These are phyloP conservation scores for Bombus fervidus DNA, from an alignment of 1,140 invertebrate species.

Conservation along the genomic window DNA sequence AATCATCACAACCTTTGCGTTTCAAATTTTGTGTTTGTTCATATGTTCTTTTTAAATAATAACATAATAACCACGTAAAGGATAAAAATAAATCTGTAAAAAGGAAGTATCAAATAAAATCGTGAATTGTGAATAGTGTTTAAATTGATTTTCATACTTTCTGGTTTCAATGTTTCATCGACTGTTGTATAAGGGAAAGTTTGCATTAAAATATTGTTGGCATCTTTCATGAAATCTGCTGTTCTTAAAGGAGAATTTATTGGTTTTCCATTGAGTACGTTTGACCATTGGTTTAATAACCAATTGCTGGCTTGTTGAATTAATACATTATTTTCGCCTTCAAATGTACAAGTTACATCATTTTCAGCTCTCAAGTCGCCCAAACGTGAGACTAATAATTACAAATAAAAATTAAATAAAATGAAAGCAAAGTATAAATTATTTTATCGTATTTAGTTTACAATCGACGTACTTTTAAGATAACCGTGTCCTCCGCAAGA, in stretches of 20 bases:
- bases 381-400: conserved; percentile 86
- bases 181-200: conserved; percentile 81
- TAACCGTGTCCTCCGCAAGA: conserved; percentile 94
- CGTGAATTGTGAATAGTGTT: not conserved
- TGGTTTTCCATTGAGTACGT: conserved; percentile 77
- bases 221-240: conserved; percentile 84
- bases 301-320: conserved; percentile 97
- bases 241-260: conserved; percentile 85
- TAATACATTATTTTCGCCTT: conserved; percentile 98
- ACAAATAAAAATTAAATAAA: not conserved
- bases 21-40: conserved; percentile 84
- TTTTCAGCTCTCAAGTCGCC: conserved; percentile 93
- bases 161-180: conserved; percentile 78
- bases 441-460: not conserved
- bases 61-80: conserved; percentile 93
- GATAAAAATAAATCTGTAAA: conserved; percentile 87
- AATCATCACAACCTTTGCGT: conserved; percentile 85
- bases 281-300: conserved; percentile 87
- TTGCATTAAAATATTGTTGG: conserved; percentile 80
- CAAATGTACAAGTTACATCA: conserved; percentile 96
- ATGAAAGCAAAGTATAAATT: not conserved
- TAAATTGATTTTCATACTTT: conserved; percentile 83
- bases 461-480: conserved; percentile 84
- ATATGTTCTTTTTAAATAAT: conserved; percentile 88
- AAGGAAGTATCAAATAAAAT: conserved; percentile 26